Evolutionary conservation across 2,888 invertebrate species (phyloP).

Genomic region (Netelia inedita): DNA sequence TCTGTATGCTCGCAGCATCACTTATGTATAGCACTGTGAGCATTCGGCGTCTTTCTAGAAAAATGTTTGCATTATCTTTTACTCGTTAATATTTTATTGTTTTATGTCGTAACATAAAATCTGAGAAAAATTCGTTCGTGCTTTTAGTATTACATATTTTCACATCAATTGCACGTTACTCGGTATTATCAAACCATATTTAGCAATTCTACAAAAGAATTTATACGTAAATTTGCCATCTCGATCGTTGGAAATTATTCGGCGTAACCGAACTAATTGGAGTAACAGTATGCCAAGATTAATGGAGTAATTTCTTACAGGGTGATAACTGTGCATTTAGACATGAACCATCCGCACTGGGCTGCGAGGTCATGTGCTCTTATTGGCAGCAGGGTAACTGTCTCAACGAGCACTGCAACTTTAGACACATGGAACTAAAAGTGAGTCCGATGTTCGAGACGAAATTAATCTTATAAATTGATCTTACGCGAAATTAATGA

Average conservation of each 20-base stretch:
- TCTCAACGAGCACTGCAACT: constrained; percentile 91
- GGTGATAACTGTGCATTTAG: constrained; percentile 93
- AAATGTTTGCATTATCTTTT: background rate
- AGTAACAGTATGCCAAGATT: background rate
- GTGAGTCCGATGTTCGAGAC: constrained; percentile 84
- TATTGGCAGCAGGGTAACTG: constrained; percentile 95
- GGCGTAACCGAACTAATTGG: background rate
- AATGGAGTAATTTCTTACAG: constrained; percentile 84
- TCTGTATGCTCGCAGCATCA: constrained; percentile 49
- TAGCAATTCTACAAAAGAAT: background rate
- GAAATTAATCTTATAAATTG: background rate
- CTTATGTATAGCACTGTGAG: constrained; percentile 43
- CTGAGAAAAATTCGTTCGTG: background rate
- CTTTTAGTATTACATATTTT: background rate
- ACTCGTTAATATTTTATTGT: background rate
- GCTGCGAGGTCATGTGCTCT: constrained; percentile 92
- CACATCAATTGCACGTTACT: too few species aligned
- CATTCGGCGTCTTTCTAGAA: constrained; percentile 15
- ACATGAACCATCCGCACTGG: constrained; percentile 93
- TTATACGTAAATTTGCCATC: background rate
- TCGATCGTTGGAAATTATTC: background rate
- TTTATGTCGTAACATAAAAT: background rate
- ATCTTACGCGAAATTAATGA: background rate
- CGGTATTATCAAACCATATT: too few species aligned
- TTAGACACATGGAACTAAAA: constrained; percentile 94